Base-by-base conservation (phyloP, 2,797 vertebrate species). In the Novumbra hubbsi region DNA sequence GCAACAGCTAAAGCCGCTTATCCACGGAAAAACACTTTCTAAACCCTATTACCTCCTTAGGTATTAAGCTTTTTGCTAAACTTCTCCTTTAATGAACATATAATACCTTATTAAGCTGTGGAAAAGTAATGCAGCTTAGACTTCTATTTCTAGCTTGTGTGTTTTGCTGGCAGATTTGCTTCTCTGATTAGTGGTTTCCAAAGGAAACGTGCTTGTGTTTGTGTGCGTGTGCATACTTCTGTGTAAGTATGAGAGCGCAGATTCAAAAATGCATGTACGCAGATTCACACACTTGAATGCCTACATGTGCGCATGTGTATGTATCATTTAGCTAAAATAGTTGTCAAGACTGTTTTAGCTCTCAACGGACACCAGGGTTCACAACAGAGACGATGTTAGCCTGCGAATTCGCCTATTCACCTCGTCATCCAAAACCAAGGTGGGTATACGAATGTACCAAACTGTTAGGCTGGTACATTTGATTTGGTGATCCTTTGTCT, bases 51-150 rank as follows among this genome's bases (percentile, higher is more conserved):
- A 86, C 86, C 80, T 79, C 80, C 86, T 91, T 88, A 82, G 32
- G 68, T 80, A 70, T 76, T 16, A 85, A 88, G 91, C 85, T 90
- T 83, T 89, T 91, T 85, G 70, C 80, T 76, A 79, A 91, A 90
- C 68, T 85, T 89, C 80, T 81, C 76, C 78, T 91, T 90, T 88
- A 92, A 91, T 89, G 78, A 90, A 86, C 76, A 87, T 87, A 92
- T 86, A 89, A 82, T 77, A 84, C 82, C 88, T 86, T 74, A 86
- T 81, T 57, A 75, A 70, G 72, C 72, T 50, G 52, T 41, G 81
- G 71, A 75, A 68, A 83, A 79, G 76, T 87, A 76, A 65, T 66
- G 72, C 72, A 76, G 90, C 78, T 92, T 85, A 88, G 72, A 28
- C 49, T 30, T 38, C 17, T n/a, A n/a, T 75, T 74, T 86, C 55